Base-by-base conservation (phyloP, 2,888 invertebrate species). In the Chymomyza caudatula region DNA sequence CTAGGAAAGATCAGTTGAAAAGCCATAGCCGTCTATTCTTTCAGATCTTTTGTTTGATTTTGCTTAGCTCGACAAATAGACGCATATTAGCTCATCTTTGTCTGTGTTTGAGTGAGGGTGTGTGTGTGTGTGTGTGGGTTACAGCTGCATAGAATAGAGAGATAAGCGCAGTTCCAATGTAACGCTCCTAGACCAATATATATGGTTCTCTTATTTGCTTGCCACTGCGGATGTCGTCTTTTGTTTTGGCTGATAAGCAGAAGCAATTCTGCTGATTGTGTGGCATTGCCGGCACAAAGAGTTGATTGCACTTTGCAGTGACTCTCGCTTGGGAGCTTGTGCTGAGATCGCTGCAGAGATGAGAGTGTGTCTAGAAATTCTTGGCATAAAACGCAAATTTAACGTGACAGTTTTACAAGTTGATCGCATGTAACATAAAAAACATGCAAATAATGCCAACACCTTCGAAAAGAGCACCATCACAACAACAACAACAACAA, bases 381-480 rank as follows among this genome's bases (percentile, higher is more conserved):
- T 23, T 8, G n/a, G 25, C n/a, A 74, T 81, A 84, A 82, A 86
- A 74, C 85, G 85, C 86, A 86, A 86, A 86, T 85, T 85, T 86
- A 83, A 86, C 78, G 85, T 82, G 83, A 83, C 83, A 83, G 76
- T 74, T 78, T 73, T 74, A 83, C 83, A 83, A 83, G 86, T 85
- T 80, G 81, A 84, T 84, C 81, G 84, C 82, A 78, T 85, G 80
- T 17, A 63, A 78, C 83, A 83, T 83, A 86, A 83, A 86, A 79
- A 85, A 85, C 86, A 86, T 79, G 86, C 85, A 86, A 53, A 37
- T 29, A 60, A 20, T 25, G 29, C 37, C 19, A 19, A 82, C 81
- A 82, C 86, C 74, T 80, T 78, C 86, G 84, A 74, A 78, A 69
- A 53, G 74, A 67, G 37, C 74, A 67, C 19, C 69, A 66, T 22